Evolutionary conservation across 2,888 invertebrate species (phyloP).

Genomic region (Meteorus cinctellus): DNA sequence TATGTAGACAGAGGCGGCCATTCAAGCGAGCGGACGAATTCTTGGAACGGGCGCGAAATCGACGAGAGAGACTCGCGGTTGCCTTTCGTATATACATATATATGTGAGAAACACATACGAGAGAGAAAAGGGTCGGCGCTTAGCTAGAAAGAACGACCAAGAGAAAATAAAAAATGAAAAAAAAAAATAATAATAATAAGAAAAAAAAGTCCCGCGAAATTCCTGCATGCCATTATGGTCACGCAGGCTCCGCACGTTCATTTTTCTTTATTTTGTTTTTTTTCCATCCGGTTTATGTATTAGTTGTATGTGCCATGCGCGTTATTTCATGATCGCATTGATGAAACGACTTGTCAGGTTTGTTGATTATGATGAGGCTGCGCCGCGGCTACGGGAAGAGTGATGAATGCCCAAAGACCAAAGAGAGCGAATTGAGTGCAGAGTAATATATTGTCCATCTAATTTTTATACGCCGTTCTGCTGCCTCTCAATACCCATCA

Average conservation of each 20-base stretch:
- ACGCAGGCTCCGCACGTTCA: conserved; percentile 9
- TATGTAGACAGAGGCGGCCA: conserved; percentile 47
- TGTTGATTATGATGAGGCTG: conserved; percentile 11
- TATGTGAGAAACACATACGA: conserved; percentile 29
- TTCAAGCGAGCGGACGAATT: conserved; percentile 47
- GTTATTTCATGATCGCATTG: not conserved
- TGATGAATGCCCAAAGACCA: not conserved
- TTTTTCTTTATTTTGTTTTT: not conserved
- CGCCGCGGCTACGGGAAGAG: not conserved
- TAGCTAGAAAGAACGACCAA: conserved; percentile 21
- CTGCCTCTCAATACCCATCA: not conserved
- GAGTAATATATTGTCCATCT: not conserved
- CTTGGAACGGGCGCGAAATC: conserved; percentile 49
- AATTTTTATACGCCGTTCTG: not conserved
- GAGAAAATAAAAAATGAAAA: not conserved
- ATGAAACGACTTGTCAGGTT: not conserved
- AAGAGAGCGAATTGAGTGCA: not conserved
- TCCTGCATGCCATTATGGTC: conserved; percentile 54
- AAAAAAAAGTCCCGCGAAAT: conserved; percentile 47
- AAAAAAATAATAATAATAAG: not conserved
- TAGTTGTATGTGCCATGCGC: not conserved
- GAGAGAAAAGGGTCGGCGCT: conserved; percentile 31
- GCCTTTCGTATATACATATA: conserved; percentile 30
- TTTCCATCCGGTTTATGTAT: conserved; percentile 7
- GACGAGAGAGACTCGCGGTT: conserved; percentile 46